Evolutionary conservation across 2,797 vertebrate species (phyloP), one percentile per base, ranked within the genome.

Genomic region (Gymnoscopelus microlampas): DNA sequence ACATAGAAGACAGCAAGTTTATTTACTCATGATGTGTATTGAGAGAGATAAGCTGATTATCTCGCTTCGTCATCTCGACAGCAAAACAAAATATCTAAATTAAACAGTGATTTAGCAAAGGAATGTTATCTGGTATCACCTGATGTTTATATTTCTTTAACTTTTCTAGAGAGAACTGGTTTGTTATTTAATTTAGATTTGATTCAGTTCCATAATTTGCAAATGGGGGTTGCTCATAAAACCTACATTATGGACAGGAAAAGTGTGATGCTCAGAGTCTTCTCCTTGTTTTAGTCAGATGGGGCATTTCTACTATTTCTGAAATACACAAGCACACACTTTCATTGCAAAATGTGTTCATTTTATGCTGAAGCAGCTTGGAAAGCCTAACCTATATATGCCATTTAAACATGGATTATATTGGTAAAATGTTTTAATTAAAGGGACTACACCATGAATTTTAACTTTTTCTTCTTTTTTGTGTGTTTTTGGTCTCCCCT

Each of bases 1-100:
- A 51, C 12, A 51, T 13, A 66, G 6, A 44, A 7, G 19, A 15
- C 12, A 73, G 14, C 29, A 39, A 44, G 24, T 3, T 35, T 62
- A 50, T 68, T 59, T 62, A 70, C 44, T 12, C 23, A 11, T 6
- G 11, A 9, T 26, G 39, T 62, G 35, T 69, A 54, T 19, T 12
- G 15, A 53, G 51, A 26, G 10, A 61, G 19, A 48, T 48, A 50
- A 19, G 15, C 13, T 5, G 48, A 53, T 58, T 53, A 71, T 65
- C 56, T 65, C 2, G n/a, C 55, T 51, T 26, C 8, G 60, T 62
- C 53, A 70, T 70, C 67, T 69, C 32, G 26, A 60, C n/a, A 68
- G 44, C 58, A 61, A 35, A 51, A 53, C 5, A 19, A 58, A 35
- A 49, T 3, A 35, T 26, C 9, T 14, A 63, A 29, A 26, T 60